phyloP scores from a whole-genome alignment of 2,797 vertebrate genomes.

The Tangara arthus region DNA sequence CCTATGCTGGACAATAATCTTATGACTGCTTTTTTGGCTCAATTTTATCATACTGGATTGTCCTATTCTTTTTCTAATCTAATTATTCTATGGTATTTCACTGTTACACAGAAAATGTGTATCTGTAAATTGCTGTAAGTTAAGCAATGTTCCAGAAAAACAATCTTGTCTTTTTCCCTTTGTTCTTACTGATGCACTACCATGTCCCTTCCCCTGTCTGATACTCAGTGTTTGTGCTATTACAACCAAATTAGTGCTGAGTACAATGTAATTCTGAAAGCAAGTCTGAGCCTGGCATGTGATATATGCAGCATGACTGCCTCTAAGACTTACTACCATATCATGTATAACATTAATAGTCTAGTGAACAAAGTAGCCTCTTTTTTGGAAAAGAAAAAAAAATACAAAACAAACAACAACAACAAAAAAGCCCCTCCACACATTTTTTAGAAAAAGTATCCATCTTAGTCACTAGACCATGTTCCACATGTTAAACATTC shows the following conservation, averaged over 20 bases:
- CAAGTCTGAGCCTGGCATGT: background rate
- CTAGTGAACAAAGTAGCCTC: background rate
- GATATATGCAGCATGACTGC: background rate
- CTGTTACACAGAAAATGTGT: background rate
- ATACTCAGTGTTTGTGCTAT: background rate
- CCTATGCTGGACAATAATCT: background rate
- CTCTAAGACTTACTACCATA: background rate
- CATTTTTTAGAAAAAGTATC: background rate
- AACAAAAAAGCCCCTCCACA: background rate
- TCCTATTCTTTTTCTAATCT: background rate
- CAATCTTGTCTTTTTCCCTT: background rate
- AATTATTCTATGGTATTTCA: slow-evolving; percentile 2
- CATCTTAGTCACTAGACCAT: background rate
- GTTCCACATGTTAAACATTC: background rate
- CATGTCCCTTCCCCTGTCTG: background rate
- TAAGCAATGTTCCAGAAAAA: slow-evolving; percentile 1
- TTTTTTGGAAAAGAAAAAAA: background rate
- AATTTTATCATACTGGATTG: background rate
- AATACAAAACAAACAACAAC: background rate
- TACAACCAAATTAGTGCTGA: background rate
- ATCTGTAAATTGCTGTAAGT: background rate
- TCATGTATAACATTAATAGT: background rate
- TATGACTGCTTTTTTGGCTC: background rate
- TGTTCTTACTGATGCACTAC: background rate
- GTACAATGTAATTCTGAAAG: background rate